These are phyloP conservation scores for Elephantulus edwardii DNA, from an alignment of 2,113 vertebrate genomes.

Conservation along the genomic window DNA sequence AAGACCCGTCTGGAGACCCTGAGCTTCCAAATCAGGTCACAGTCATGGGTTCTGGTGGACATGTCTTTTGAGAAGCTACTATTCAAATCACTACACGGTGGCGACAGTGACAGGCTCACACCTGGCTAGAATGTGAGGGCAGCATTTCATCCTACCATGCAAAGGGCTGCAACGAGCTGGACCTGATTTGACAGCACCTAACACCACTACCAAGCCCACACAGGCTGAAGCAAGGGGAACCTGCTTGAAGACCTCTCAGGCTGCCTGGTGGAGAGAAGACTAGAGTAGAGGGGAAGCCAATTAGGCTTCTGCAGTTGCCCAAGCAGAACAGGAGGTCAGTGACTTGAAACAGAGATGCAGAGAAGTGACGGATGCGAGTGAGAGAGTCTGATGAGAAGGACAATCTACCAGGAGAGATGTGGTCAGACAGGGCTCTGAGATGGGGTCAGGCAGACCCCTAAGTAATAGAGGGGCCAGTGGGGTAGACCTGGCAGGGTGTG, in stretches of 20 bases:
- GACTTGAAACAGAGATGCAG: neutral
- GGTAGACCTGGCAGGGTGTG: neutral
- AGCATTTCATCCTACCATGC: too few relatives aligned
- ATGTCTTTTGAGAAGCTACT: accelerated
- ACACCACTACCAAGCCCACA: too few relatives aligned
- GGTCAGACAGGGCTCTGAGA: too few relatives aligned
- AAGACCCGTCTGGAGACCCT: neutral
- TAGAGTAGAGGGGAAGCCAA: neutral
- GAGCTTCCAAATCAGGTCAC: neutral
- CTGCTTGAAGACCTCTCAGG: neutral
- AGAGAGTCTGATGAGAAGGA: accelerated
- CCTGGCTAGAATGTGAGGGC: too few relatives aligned
- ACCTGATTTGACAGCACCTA: too few relatives aligned
- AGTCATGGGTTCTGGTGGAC: accelerated
- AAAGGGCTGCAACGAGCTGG: too few relatives aligned
- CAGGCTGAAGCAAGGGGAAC: accelerated
- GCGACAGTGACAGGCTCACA: too few relatives aligned
- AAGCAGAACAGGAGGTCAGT: neutral
- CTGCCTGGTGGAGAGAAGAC: accelerated
- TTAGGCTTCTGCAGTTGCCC: too few relatives aligned
- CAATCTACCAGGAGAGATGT: neutral
- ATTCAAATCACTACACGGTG: accelerated
- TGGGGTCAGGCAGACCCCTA: neutral
- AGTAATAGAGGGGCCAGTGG: neutral
- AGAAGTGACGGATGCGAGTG: neutral